Percentiles rank a stretch among this genome's conserved stretches.
phyloP scores from a whole-genome alignment of 2,797 vertebrate genomes.

The Loriculus beryllinus region DNA sequence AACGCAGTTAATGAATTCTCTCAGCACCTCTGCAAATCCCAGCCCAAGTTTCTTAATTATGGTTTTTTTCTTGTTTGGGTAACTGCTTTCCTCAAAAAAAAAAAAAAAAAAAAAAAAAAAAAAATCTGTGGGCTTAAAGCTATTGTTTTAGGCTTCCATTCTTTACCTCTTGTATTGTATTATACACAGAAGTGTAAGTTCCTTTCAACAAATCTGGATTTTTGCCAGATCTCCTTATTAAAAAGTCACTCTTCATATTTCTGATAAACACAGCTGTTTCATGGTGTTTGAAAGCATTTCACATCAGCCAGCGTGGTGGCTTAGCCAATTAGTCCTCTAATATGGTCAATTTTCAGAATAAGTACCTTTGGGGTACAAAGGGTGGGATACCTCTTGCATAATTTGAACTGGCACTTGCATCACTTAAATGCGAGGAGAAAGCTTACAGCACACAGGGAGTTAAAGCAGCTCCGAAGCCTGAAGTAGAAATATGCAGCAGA shows the following conservation, averaged over 20 bases:
- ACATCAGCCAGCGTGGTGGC: constrained; percentile 63
- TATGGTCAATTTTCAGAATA: constrained; percentile 62
- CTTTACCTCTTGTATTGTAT: constrained; percentile 66
- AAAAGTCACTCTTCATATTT: constrained; percentile 74
- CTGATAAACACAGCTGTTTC: constrained; percentile 71
- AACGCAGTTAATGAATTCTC: constrained; percentile 53
- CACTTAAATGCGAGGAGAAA: constrained; percentile 1
- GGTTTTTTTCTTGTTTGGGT: constrained; percentile 47
- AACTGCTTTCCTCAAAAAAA: constrained; percentile 48
- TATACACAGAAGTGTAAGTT: constrained; percentile 67
- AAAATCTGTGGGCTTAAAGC: constrained; percentile 48
- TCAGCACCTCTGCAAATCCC: constrained; percentile 46
- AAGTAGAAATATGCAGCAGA: constrained; percentile 43
- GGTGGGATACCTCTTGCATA: constrained; percentile 36
- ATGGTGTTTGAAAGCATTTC: constrained; percentile 68
- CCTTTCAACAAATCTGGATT: constrained; percentile 64
- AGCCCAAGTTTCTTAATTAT: constrained; percentile 56
- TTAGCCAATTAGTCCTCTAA: constrained; percentile 64
- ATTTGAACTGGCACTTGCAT: constrained; percentile 48
- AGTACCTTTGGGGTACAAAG: constrained; percentile 59
- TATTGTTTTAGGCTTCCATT: constrained; percentile 69
- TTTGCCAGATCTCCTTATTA: constrained; percentile 73
- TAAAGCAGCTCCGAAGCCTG: constrained; percentile 39
- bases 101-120: constrained; percentile 21
- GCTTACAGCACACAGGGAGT: constrained; percentile 29